Percentiles rank a stretch among this genome's conserved stretches.
Conservation (phyloP, 2,113 vertebrate species). For the Plestiodon gilberti region DNA sequence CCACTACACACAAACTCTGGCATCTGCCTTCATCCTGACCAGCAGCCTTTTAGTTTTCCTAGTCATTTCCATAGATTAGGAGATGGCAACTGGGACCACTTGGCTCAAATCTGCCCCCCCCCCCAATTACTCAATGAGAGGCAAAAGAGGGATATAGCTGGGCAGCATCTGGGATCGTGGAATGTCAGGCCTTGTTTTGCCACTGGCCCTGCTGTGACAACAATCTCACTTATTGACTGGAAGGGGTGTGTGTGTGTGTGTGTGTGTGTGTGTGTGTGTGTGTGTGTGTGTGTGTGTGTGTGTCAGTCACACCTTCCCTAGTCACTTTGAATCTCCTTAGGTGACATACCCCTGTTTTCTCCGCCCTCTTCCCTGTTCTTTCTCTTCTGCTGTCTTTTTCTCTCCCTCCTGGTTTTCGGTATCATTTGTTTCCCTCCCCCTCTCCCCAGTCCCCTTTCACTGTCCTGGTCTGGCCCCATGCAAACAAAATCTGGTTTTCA, state of each 20-base stretch:
- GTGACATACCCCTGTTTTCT: no score
- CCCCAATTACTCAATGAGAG: neutral
- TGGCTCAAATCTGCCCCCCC: neutral
- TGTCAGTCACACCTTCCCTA: no score
- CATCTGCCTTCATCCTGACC: neutral
- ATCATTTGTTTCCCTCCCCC: no score
- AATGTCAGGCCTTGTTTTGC: neutral
- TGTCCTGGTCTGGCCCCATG: neutral
- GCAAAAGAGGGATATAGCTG: neutral
- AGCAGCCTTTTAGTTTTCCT: neutral
- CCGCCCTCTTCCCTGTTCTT: no score
- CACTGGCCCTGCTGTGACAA: no score
- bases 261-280: no score
- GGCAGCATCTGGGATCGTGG: neutral
- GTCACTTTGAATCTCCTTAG: no score
- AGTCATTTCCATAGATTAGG: neutral
- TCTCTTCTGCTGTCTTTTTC: neutral
- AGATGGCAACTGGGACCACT: neutral
- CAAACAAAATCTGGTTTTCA: neutral
- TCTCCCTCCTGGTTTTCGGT: neutral
- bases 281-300: no score
- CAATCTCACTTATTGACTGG: no score
- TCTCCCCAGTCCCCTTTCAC: no score
- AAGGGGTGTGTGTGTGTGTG: no score
- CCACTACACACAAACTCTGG: neutral